Conservation (phyloP, 1,140 invertebrate genomes). For the Nylanderia fulva region DNA sequence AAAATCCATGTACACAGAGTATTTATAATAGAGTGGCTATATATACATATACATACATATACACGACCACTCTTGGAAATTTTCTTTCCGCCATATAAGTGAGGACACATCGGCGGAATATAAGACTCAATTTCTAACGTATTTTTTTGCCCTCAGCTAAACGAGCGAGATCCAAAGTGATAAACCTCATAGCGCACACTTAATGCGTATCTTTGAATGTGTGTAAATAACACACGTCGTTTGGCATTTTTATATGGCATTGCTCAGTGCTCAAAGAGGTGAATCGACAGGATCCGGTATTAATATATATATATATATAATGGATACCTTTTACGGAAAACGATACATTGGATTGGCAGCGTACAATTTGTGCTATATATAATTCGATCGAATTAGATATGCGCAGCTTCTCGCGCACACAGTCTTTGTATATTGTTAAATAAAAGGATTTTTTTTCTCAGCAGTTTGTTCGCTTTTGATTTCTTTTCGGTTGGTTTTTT, state of each 20-base stretch:
- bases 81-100: not conserved
- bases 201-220: not conserved
- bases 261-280: conserved; percentile 45
- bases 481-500: conserved; percentile 11
- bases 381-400: conserved; percentile 17
- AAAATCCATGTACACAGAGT: conserved; percentile 76
- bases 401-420: conserved; percentile 8
- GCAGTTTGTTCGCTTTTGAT: not conserved
- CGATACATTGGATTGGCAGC: conserved; percentile 33
- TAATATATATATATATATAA: not conserved
- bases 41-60: too few species aligned
- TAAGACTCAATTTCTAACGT: conserved; percentile 3
- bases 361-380: conserved; percentile 41
- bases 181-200: conserved; percentile 21
- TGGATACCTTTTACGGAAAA: not conserved
- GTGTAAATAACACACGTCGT: conserved; percentile 59
- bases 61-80: not conserved
- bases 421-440: conserved; percentile 35
- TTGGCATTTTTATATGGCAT: conserved; percentile 79
- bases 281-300: conserved; percentile 1
- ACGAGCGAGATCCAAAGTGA: conserved; percentile 44
- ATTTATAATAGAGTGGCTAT: conserved; percentile 64
- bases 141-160: conserved; percentile 17
- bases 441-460: not conserved
- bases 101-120: not conserved